Evolutionary conservation across 1,140 invertebrate species (phyloP).

Genomic region (Drosophila littoralis): DNA sequence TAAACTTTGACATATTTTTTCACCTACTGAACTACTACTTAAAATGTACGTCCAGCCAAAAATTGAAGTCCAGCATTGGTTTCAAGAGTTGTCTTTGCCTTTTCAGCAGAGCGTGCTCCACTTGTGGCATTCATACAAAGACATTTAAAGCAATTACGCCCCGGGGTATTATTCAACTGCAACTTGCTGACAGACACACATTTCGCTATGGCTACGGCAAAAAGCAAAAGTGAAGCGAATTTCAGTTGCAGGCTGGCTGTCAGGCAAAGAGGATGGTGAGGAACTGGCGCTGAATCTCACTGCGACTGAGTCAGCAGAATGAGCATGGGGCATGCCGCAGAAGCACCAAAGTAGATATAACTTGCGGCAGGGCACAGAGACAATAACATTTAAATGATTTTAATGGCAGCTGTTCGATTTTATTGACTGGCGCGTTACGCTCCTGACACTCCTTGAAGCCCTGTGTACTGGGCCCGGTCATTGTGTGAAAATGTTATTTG

Average conservation of each 20-base stretch:
- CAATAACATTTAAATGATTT: slow-evolving; percentile 83
- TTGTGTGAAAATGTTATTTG: slow-evolving; percentile 77
- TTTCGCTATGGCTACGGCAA: slow-evolving; percentile 39
- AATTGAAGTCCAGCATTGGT: slow-evolving; percentile 12
- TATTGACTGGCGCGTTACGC: slow-evolving; percentile 64
- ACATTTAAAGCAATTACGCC: slow-evolving; percentile 82
- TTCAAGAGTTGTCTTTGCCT: slow-evolving; percentile 56
- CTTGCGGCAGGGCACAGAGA: slow-evolving; percentile 64
- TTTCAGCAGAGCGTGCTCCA: slow-evolving; percentile 31
- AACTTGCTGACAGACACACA: slow-evolving; percentile 77
- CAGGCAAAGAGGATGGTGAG: neutral
- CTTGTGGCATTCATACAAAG: slow-evolving; percentile 75
- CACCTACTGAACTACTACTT: neutral
- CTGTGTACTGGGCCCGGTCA: slow-evolving; percentile 27
- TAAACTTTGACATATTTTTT: neutral
- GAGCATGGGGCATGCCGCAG: slow-evolving; percentile 60
- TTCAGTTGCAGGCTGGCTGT: slow-evolving; percentile 28
- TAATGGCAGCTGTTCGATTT: slow-evolving; percentile 83
- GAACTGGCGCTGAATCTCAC: slow-evolving; percentile 6
- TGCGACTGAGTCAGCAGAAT: slow-evolving; percentile 69
- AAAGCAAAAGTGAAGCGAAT: slow-evolving; percentile 70
- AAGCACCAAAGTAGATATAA: slow-evolving; percentile 76
- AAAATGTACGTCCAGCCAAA: neutral
- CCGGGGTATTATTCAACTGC: slow-evolving; percentile 78
- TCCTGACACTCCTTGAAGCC: neutral